A percentile compares a stretch with the other conserved stretches of the same genome.
These are phyloP conservation scores for Cryptotermes secundus DNA, from an alignment of 1,140 invertebrate genomes.

Conservation along the genomic window DNA sequence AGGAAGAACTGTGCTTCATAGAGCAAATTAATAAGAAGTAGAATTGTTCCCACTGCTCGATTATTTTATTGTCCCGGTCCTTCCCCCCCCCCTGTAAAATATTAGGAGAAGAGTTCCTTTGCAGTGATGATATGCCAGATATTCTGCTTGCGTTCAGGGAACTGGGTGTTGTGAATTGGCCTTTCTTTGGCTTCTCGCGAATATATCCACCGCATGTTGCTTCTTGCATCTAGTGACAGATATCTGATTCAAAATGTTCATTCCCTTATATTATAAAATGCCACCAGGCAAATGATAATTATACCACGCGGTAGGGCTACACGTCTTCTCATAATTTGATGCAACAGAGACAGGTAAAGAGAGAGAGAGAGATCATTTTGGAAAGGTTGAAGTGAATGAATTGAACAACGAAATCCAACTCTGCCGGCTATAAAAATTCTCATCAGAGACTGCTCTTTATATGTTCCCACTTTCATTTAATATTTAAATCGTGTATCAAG, in stretches of 20 bases:
- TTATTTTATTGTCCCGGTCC: too few relatives aligned
- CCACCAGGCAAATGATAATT: background rate
- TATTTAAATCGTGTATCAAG: slow-evolving; percentile 15
- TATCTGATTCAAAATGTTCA: slow-evolving; percentile 9
- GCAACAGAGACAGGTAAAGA: background rate
- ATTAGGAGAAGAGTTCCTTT: too few relatives aligned
- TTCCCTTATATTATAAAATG: slow-evolving; percentile 6
- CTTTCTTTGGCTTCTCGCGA: background rate
- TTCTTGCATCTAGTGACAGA: background rate
- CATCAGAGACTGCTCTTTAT: background rate
- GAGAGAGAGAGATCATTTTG: background rate
- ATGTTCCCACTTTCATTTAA: slow-evolving; percentile 6
- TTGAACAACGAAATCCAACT: background rate
- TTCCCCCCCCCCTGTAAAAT: too few relatives aligned
- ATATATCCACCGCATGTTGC: background rate
- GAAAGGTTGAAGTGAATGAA: background rate
- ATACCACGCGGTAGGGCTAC: background rate
- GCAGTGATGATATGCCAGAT: too few relatives aligned
- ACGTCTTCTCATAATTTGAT: slow-evolving; percentile 1
- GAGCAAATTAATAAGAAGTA: too few relatives aligned
- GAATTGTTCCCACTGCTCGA: too few relatives aligned
- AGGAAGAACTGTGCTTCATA: too few relatives aligned
- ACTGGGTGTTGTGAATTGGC: background rate
- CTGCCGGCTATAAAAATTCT: background rate
- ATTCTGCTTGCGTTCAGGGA: too few relatives aligned